These are phyloP conservation scores for Procambarus virginalis DNA, from an alignment of 1,140 invertebrate genomes.

Conservation along the genomic window DNA sequence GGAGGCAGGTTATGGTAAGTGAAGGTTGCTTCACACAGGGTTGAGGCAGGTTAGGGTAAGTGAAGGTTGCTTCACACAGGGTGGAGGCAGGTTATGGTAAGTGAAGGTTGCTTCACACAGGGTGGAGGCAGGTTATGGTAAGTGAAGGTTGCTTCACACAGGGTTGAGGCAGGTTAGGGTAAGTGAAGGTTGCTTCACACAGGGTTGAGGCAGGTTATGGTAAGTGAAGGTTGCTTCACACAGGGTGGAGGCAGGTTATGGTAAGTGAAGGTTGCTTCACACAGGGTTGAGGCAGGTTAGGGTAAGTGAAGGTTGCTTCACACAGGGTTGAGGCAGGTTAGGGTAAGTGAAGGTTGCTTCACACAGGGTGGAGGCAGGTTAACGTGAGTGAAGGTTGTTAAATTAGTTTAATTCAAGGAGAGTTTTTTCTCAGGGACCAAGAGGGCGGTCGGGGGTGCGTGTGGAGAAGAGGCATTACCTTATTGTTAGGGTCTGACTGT, in stretches of 20 bases:
- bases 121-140: background rate
- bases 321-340: background rate
- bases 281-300: no score
- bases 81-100: background rate
- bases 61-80: no score
- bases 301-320: no score
- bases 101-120: no score
- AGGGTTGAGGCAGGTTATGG: background rate
- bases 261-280: no score
- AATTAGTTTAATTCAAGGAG: constrained; percentile 5
- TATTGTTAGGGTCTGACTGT: constrained; percentile 27
- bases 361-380: background rate
- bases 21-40: no score
- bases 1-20: background rate
- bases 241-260: background rate
- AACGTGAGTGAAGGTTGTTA: background rate
- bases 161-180: background rate
- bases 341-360: no score
- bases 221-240: no score
- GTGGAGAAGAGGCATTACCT: constrained; percentile 24
- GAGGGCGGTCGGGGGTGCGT: background rate
- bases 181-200: no score
- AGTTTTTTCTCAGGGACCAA: background rate
- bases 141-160: no score
- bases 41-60: background rate